These are phyloP conservation scores for Anoplophora glabripennis DNA, from an alignment of 1,140 invertebrate genomes.

Conservation along the genomic window DNA sequence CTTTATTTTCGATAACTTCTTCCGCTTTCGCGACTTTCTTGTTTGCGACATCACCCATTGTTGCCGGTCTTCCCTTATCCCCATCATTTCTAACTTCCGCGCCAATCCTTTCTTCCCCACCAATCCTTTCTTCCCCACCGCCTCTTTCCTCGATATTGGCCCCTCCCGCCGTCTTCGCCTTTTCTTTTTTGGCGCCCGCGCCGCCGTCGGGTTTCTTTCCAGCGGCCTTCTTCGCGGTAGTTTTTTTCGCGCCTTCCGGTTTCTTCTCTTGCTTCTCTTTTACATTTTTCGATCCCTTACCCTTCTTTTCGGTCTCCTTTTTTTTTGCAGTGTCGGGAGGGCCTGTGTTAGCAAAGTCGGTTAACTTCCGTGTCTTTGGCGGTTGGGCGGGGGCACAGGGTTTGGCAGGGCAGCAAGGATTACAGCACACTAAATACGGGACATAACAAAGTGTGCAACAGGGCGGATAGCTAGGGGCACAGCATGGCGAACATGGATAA, in stretches of 20 bases:
- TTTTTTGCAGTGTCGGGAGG: background rate
- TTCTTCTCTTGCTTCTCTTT: background rate
- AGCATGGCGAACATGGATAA: background rate
- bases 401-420: background rate
- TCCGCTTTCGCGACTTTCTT: too few relatives aligned
- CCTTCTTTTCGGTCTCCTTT: background rate
- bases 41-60: too few relatives aligned
- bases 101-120: background rate
- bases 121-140: background rate
- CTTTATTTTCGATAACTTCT: too few relatives aligned
- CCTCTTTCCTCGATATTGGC: conserved; percentile 6
- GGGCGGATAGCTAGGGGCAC: background rate
- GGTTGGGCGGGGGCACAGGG: background rate
- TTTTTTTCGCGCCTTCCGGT: background rate
- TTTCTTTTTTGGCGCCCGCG: background rate
- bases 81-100: background rate
- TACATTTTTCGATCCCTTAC: background rate
- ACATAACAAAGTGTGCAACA: background rate
- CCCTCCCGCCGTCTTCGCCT: background rate
- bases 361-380: conserved; percentile 9
- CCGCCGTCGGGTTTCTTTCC: background rate
- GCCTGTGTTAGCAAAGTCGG: conserved; percentile 11
- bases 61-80: background rate
- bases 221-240: background rate
- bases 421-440: background rate